Evolutionary conservation across 2,888 invertebrate genomes (phyloP).

Genomic region (Drosophila koepferae): DNA sequence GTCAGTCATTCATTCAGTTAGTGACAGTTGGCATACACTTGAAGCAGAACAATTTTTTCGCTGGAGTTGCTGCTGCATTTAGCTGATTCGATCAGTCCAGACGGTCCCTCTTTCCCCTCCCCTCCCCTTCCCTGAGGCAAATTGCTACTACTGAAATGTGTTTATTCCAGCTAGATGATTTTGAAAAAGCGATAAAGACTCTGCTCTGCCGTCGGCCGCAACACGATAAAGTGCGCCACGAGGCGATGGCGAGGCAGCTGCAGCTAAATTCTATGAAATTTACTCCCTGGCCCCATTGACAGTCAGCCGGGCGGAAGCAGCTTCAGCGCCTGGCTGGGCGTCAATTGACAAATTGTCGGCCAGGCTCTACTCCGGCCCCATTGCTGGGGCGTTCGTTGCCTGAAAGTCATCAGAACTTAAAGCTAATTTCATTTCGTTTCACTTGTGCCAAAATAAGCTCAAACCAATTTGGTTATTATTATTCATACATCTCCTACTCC

Average conservation of each 20-base stretch:
- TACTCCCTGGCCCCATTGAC: conserved; percentile 59
- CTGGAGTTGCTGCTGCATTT: conserved; percentile 3
- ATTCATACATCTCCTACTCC: conserved; percentile 51
- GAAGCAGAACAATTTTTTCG: conserved; percentile 1
- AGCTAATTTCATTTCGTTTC: conserved; percentile 77
- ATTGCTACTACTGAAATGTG: conserved; percentile 65
- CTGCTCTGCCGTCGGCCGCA: conserved; percentile 17
- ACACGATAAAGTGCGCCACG: neutral
- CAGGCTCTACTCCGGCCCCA: neutral
- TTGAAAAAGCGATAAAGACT: conserved; percentile 68
- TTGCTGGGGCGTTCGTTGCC: neutral
- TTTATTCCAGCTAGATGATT: conserved; percentile 75
- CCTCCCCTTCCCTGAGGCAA: conserved; percentile 3
- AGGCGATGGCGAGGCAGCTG: conserved; percentile 26
- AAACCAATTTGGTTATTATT: conserved; percentile 73
- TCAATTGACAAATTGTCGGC: conserved; percentile 76
- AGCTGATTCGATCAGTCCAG: conserved; percentile 15
- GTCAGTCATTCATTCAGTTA: neutral
- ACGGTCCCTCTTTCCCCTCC: neutral
- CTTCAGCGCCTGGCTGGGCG: conserved; percentile 70
- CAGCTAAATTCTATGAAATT: conserved; percentile 68
- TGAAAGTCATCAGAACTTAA: conserved; percentile 52
- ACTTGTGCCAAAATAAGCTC: conserved; percentile 65
- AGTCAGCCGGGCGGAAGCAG: conserved; percentile 71
- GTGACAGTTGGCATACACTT: neutral